Evolutionary conservation across 2,888 invertebrate genomes (phyloP), one percentile per base, ranked within the genome.

Genomic region (Acrobasis suavella): DNA sequence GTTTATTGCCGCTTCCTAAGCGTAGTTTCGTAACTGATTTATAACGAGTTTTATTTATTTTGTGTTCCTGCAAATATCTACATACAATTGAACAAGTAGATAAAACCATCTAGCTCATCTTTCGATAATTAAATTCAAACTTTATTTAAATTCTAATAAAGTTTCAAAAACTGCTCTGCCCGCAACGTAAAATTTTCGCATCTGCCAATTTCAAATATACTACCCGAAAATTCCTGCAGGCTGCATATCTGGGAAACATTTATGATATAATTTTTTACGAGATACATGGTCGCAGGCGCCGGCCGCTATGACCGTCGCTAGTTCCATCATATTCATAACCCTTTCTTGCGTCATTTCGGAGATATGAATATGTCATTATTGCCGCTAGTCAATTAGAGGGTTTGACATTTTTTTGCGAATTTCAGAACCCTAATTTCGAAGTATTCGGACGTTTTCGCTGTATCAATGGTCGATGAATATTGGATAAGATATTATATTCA

Each of bases 331-430:
- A 88, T 87, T 88, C 89, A 87, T 86, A 83, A 82, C 69, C 66
- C 65, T 65, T 71, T 77, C 85, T 89, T 86, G 78, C 77, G 72
- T 64, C 51, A 3, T 15, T 63, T 50, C 66, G 59, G 65, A 65
- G 70, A 80, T 82, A 87, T 87, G 88, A 89, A 87, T 86, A 90
- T 90, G 87, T 87, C 88, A 86, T 89, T 87, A 87, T 87, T 87
- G 83, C 78, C 89, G 83, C 89, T 82, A 80, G 75, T 84, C 89
- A 90, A 90, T 91, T 89, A 90, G 79, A 69, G 62, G 51, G 60
- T 63, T 60, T 49, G 62, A 59, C 52, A 58, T 65, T 63, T 49
- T 61, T 64, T 60, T 54, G 9, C 22, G 16, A 16, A 50, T 50
- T 62, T 64, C 52, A 46, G 12, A 22, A 6, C 2, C 50, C 49